Percentiles rank a stretch among this genome's conserved stretches.
Evolutionary conservation across 2,113 vertebrate species (phyloP).

Genomic region (Rhizomys pruinosus): DNA sequence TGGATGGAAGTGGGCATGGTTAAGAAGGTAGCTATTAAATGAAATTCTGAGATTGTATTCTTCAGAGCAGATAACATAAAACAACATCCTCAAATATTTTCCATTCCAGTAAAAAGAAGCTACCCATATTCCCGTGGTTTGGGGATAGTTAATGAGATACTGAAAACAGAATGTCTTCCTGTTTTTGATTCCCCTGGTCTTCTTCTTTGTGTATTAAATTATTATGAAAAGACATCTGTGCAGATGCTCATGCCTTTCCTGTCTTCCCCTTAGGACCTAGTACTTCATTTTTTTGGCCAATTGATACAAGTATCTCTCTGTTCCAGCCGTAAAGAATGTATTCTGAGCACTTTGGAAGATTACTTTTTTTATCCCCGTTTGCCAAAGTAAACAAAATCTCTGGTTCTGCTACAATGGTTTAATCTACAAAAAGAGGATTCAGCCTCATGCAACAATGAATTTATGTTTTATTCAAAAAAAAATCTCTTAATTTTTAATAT

Average conservation of each 20-base stretch:
- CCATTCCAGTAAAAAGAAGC: not conserved
- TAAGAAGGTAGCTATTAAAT: not conserved
- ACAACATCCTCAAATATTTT: not conserved
- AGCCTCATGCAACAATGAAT: not conserved
- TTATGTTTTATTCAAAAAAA: not conserved
- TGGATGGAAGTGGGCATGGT: not conserved
- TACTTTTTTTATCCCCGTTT: not conserved
- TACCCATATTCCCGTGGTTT: not conserved
- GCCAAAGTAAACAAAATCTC: conserved; percentile 34
- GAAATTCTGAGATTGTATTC: not conserved
- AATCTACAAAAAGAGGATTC: not conserved
- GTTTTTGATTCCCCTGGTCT: not conserved
- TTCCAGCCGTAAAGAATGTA: not conserved
- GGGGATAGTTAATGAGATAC: not conserved
- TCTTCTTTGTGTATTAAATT: not conserved
- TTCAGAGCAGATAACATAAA: not conserved
- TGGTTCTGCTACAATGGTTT: not conserved
- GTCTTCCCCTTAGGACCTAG: not conserved
- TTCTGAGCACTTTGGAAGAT: not conserved
- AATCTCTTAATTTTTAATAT: not conserved
- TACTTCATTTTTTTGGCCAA: not conserved
- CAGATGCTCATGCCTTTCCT: not conserved
- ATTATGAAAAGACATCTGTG: conserved; percentile 1
- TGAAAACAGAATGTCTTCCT: not conserved
- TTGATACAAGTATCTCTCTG: not conserved